phyloP scores from a whole-genome alignment of 64 coral and sea anemone species.

The Anthopleura sola region DNA sequence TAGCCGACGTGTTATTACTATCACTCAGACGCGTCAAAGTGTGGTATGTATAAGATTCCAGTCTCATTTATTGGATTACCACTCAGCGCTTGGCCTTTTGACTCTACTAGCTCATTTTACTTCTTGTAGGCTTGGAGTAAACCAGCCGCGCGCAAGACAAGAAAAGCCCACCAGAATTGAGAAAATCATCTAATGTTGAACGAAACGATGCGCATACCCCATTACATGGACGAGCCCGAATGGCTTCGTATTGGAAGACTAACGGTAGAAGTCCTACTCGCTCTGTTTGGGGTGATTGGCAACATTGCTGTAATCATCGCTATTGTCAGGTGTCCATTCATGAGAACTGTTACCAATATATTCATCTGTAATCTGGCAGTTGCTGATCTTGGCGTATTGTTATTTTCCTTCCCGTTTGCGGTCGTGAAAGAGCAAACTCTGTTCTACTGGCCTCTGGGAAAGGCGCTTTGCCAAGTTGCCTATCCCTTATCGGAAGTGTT shows the following conservation, averaged over 20 bases:
- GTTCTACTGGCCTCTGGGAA: slow-evolving; percentile 63
- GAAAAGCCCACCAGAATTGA: neutral
- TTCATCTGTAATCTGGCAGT: slow-evolving; percentile 76
- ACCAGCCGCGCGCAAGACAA: too few relatives aligned
- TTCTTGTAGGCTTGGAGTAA: neutral
- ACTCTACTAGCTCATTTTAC: neutral
- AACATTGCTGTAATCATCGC: slow-evolving; percentile 57
- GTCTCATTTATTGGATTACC: neutral
- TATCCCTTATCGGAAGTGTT: slow-evolving; percentile 64
- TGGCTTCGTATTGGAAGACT: slow-evolving; percentile 45
- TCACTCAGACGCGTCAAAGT: neutral
- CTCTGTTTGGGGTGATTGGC: slow-evolving; percentile 57
- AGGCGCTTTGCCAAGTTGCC: slow-evolving; percentile 40
- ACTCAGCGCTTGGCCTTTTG: neutral
- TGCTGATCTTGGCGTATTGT: slow-evolving; percentile 65
- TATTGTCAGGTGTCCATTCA: slow-evolving; percentile 38
- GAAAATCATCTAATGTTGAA: neutral
- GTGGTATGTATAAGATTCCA: neutral
- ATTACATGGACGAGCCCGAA: slow-evolving; percentile 25
- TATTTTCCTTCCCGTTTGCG: slow-evolving; percentile 72
- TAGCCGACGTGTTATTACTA: neutral
- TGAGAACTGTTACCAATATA: slow-evolving; percentile 53
- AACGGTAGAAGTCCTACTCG: slow-evolving; percentile 40
- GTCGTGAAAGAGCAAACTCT: slow-evolving; percentile 48
- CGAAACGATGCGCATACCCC: neutral